Evolutionary conservation across 2,888 invertebrate species (phyloP).

Genomic region (Cancer borealis): DNA sequence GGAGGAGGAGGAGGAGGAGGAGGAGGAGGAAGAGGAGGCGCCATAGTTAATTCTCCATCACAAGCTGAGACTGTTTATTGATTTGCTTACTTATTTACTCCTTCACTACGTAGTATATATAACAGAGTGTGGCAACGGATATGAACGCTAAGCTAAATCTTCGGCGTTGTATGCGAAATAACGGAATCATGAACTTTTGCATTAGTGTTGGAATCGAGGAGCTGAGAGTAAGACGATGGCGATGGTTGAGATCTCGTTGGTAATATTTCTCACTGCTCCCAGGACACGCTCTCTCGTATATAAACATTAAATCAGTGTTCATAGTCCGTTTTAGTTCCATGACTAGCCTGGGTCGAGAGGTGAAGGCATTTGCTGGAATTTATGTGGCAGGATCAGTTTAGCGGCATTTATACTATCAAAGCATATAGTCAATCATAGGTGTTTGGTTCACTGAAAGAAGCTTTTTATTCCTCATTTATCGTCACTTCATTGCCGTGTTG

Average conservation of each 20-base stretch:
- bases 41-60: not conserved
- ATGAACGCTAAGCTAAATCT: not conserved
- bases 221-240: too few relatives aligned
- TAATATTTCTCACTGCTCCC: not conserved
- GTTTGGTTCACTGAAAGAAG: not conserved
- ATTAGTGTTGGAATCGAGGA: not conserved
- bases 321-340: not conserved
- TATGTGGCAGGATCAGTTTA: not conserved
- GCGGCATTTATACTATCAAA: not conserved
- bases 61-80: not conserved
- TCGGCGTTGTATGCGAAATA: not conserved
- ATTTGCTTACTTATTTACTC: not conserved
- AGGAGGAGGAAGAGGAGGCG: not conserved
- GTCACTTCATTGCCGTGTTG: not conserved
- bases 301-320: not conserved
- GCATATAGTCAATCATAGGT: not conserved
- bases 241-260: too few relatives aligned
- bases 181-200: not conserved
- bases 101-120: not conserved
- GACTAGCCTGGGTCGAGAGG: not conserved
- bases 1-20: not conserved
- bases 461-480: not conserved
- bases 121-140: not conserved
- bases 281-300: not conserved
- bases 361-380: not conserved